Evolutionary conservation across 2,113 vertebrate species (phyloP).

Genomic region (Ramphastos sulfuratus): DNA sequence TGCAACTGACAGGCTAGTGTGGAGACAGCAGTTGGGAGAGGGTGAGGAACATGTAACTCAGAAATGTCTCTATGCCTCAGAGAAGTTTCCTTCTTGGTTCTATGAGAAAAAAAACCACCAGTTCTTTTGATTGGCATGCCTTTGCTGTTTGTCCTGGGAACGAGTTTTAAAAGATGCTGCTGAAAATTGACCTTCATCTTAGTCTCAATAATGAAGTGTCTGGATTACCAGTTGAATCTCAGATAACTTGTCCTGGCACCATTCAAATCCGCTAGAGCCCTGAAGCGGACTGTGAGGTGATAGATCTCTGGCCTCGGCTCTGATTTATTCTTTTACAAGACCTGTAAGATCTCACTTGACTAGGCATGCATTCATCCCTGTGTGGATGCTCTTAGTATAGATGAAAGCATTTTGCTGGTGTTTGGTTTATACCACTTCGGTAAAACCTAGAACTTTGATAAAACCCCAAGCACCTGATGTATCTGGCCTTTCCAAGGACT

Average conservation of each 20-base stretch:
- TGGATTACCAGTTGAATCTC: not conserved
- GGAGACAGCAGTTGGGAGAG: not conserved
- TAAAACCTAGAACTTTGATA: not conserved
- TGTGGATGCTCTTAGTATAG: not conserved
- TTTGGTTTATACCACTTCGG: not conserved
- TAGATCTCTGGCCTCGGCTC: not conserved
- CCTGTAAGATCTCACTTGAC: not conserved
- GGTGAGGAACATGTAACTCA: not conserved
- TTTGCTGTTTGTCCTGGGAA: not conserved
- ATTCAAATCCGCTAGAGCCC: not conserved
- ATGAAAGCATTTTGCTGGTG: not conserved
- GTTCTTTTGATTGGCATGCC: not conserved
- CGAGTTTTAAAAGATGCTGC: not conserved
- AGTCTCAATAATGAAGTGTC: not conserved
- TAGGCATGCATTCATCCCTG: not conserved
- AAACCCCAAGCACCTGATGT: not conserved
- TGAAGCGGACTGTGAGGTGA: not conserved
- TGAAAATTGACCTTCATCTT: not conserved
- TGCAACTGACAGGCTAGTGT: not conserved
- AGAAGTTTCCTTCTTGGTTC: not conserved
- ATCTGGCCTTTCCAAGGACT: not conserved
- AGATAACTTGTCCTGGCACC: not conserved
- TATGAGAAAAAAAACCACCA: rapidly evolving
- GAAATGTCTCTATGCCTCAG: not conserved
- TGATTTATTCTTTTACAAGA: not conserved